Evolutionary conservation across 2,797 vertebrate genomes (phyloP).

Genomic region (Perodicticus potto): DNA sequence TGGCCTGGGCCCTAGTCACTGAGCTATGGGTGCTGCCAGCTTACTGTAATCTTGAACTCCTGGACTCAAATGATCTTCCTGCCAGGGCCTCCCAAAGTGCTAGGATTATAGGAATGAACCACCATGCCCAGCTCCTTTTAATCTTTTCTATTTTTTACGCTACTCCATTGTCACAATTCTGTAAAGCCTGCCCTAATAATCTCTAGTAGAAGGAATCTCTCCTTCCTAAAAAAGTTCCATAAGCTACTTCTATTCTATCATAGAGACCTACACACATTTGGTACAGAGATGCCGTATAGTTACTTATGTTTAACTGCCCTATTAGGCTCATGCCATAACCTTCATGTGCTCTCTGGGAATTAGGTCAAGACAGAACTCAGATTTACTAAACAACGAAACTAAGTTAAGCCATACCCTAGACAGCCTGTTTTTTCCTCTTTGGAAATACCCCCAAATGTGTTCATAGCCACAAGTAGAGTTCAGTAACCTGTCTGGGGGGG

Average conservation of each 20-base stretch:
- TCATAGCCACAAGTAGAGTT: neutral
- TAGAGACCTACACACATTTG: neutral
- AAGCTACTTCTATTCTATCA: neutral
- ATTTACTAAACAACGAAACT: constrained; percentile 20
- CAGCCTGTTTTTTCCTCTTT: neutral
- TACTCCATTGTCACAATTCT: neutral
- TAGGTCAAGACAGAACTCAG: constrained; percentile 10
- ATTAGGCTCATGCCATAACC: neutral
- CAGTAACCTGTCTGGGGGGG: neutral
- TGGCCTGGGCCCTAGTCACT: too few relatives aligned
- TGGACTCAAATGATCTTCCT: too few relatives aligned
- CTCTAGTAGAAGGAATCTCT: constrained; percentile 58
- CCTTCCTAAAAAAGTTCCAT: neutral
- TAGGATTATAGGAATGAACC: too few relatives aligned
- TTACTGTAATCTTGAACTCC: too few relatives aligned
- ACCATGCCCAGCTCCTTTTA: neutral
- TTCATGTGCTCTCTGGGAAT: neutral
- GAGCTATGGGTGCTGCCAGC: too few relatives aligned
- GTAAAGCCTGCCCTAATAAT: constrained; percentile 29
- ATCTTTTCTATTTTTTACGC: neutral
- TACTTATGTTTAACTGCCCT: neutral
- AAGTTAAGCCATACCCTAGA: neutral
- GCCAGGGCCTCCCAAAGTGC: too few relatives aligned
- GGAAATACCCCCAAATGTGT: constrained; percentile 26
- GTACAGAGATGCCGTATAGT: neutral